A percentile compares a stretch with the other conserved stretches of the same genome.
These are phyloP conservation scores for Acleris sparsana DNA, from an alignment of 2,888 invertebrate species.

Conservation along the genomic window DNA sequence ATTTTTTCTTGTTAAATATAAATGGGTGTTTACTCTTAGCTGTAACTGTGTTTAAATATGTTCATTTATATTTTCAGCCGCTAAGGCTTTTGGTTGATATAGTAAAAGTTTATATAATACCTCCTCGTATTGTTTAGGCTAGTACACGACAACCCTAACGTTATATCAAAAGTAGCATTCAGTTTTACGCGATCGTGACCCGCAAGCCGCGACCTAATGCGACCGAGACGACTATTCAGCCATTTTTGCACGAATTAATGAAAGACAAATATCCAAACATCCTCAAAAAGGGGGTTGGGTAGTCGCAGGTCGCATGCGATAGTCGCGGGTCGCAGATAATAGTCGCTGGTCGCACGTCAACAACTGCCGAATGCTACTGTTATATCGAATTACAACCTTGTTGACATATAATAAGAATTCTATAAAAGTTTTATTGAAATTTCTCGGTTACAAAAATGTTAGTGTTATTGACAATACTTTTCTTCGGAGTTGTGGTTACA, in stretches of 20 bases:
- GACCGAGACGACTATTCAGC: too few relatives aligned
- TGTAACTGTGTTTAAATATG: constrained; percentile 3
- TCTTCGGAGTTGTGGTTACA: constrained; percentile 22
- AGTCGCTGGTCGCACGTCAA: too few relatives aligned
- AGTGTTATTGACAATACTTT: constrained; percentile 35
- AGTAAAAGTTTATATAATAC: not conserved
- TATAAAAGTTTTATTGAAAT: not conserved
- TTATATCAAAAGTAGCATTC: not conserved
- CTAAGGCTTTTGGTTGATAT: too few relatives aligned
- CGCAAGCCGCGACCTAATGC: too few relatives aligned
- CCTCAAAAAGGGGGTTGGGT: too few relatives aligned
- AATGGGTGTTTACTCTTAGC: constrained; percentile 14
- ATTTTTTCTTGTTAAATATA: not conserved
- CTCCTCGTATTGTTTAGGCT: not conserved
- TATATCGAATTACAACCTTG: not conserved
- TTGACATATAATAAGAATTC: not conserved
- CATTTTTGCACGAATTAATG: too few relatives aligned
- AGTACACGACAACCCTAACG: not conserved
- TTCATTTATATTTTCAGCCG: constrained; percentile 8
- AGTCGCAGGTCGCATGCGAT: too few relatives aligned
- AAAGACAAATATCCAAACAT: too few relatives aligned
- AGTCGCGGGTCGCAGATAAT: too few relatives aligned
- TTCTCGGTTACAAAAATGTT: constrained; percentile 26
- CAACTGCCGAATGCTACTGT: too few relatives aligned
- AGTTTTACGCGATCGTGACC: not conserved